Percentiles rank a stretch among this genome's conserved stretches.
Evolutionary conservation across 2,888 invertebrate species (phyloP).

Genomic region (Leucozona laternaria): DNA sequence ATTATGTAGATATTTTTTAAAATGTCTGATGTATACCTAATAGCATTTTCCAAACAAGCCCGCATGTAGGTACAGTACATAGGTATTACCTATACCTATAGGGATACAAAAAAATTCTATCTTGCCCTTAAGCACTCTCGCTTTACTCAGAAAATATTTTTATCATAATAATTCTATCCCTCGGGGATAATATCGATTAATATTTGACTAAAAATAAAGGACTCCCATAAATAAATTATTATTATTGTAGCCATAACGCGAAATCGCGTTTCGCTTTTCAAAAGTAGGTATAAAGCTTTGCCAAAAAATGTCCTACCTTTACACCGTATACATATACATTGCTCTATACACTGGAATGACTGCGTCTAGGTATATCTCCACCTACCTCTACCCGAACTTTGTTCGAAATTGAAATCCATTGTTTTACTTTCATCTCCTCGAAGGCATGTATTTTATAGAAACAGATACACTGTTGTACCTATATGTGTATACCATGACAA

Average conservation of each 20-base stretch:
- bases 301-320: constrained; percentile 10
- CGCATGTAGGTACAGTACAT: no score
- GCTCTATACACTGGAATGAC: not conserved
- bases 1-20: no score
- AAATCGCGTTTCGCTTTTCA: constrained; percentile 23
- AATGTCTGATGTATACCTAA: no score
- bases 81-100: no score
- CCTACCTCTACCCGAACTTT: not conserved
- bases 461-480: not conserved
- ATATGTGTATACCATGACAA: not conserved
- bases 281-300: not conserved
- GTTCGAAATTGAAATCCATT: constrained; percentile 56
- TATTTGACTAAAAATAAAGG: constrained; percentile 29
- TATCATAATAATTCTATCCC: not conserved
- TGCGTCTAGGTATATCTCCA: not conserved
- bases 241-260: constrained; percentile 24
- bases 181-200: constrained; percentile 28
- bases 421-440: constrained; percentile 56
- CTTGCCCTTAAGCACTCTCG: not conserved
- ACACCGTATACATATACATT: not conserved
- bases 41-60: no score
- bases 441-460: constrained; percentile 1
- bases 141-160: constrained; percentile 4
- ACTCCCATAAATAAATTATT: constrained; percentile 40
- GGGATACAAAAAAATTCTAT: not conserved